These are phyloP conservation scores for Coptodon bakossiorum DNA, from an alignment of 2,113 vertebrate species.

Conservation along the genomic window DNA sequence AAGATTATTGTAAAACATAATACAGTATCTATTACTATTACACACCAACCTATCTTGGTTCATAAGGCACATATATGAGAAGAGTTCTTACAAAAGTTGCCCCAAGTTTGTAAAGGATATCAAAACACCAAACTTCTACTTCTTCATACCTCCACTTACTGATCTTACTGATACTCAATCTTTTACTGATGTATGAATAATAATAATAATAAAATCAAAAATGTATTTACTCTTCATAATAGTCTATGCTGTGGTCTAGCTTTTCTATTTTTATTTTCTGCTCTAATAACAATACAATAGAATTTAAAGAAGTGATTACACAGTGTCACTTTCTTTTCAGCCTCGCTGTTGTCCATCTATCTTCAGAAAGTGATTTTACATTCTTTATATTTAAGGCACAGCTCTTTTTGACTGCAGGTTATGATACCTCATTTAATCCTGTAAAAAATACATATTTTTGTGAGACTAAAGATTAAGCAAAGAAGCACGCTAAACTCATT, in stretches of 20 bases:
- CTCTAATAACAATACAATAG: background rate
- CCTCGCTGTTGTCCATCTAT: background rate
- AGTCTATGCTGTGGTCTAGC: background rate
- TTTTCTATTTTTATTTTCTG: background rate
- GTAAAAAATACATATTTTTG: background rate
- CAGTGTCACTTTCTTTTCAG: background rate
- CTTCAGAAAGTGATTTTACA: background rate
- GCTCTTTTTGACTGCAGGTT: background rate
- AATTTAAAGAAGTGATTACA: background rate
- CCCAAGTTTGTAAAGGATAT: background rate
- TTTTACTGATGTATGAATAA: background rate
- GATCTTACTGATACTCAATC: background rate
- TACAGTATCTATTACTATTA: background rate
- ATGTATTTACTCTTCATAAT: background rate
- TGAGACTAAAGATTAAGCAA: background rate
- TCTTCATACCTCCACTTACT: background rate
- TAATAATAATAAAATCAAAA: background rate
- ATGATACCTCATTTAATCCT: conserved; percentile 6
- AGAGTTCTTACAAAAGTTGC: background rate
- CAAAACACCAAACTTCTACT: background rate
- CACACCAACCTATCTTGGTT: background rate
- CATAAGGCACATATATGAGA: background rate
- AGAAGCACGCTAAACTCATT: background rate
- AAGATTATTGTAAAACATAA: background rate
- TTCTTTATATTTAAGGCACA: conserved; percentile 1